Conservation (phyloP, 2,113 vertebrate species). For the Tragelaphus buxtoni region DNA sequence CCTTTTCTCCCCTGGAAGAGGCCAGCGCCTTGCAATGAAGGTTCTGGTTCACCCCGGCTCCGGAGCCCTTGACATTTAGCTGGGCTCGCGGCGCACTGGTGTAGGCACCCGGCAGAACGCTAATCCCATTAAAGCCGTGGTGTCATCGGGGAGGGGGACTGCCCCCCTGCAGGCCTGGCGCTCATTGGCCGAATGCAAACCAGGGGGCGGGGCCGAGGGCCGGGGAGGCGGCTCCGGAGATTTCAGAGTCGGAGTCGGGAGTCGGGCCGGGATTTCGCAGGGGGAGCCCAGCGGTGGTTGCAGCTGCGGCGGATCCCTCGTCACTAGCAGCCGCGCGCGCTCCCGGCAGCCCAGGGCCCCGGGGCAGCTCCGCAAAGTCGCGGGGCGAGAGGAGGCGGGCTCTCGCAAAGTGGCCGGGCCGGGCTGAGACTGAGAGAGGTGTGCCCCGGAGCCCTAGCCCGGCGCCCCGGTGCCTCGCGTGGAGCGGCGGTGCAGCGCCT, state of each 20-base stretch:
- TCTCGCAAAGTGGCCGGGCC: conserved; percentile 64
- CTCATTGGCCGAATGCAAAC: conserved; percentile 79
- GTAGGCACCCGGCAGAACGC: conserved; percentile 84
- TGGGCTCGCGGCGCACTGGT: conserved; percentile 80
- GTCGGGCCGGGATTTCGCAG: conserved; percentile 81
- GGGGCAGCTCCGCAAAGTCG: conserved; percentile 49
- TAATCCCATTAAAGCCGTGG: conserved; percentile 87
- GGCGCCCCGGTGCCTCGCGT: conserved; percentile 31
- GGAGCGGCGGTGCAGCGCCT: background rate
- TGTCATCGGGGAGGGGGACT: conserved; percentile 77
- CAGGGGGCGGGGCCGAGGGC: conserved; percentile 75
- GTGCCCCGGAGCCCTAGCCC: conserved; percentile 58
- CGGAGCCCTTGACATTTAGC: conserved; percentile 81
- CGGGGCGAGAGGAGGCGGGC: conserved; percentile 42
- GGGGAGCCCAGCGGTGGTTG: conserved; percentile 86
- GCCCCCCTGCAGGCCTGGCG: conserved; percentile 60
- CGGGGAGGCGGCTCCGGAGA: conserved; percentile 67
- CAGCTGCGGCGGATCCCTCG: conserved; percentile 86
- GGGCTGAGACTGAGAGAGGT: conserved; percentile 40
- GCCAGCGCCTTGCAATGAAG: background rate
- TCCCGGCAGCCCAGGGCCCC: conserved; percentile 8
- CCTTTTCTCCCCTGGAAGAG: background rate
- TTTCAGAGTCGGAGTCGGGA: conserved; percentile 79
- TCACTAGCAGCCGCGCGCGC: conserved; percentile 69
- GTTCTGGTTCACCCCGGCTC: conserved; percentile 54